phyloP scores from a whole-genome alignment of 2,113 vertebrate genomes.

The Albula glossodonta region DNA sequence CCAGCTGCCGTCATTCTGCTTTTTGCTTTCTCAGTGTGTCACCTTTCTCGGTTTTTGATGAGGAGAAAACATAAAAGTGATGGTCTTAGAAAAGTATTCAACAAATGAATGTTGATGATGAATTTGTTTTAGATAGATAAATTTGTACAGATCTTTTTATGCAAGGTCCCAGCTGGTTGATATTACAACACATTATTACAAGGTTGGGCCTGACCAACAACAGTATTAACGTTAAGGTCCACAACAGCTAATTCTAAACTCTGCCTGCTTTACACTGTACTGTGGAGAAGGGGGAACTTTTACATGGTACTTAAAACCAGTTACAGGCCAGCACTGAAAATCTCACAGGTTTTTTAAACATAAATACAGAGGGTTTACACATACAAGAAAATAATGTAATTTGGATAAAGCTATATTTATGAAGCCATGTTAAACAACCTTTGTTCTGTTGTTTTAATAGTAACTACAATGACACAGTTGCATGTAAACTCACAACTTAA shows the following conservation, averaged over 20 bases:
- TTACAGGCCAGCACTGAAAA: background rate
- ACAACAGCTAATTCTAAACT: background rate
- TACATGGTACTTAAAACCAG: background rate
- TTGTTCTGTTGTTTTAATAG: too few species aligned
- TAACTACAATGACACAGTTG: too few species aligned
- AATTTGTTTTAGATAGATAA: too few species aligned
- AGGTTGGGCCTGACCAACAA: too few species aligned
- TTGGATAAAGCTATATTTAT: too few species aligned
- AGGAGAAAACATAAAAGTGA: background rate
- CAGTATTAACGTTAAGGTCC: too few species aligned
- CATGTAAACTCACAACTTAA: background rate
- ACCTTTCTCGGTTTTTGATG: conserved; percentile 12
- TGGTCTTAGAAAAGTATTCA: background rate
- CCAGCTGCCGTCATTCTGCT: background rate
- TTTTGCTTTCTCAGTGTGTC: background rate
- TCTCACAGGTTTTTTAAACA: background rate
- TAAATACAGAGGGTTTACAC: background rate
- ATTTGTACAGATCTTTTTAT: too few species aligned
- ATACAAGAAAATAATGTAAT: too few species aligned
- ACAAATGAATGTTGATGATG: background rate
- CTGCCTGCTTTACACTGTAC: background rate
- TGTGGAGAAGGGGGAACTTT: background rate
- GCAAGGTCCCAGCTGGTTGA: too few species aligned
- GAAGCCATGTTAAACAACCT: too few species aligned
- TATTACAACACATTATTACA: too few species aligned